phyloP scores from a whole-genome alignment of 2,797 vertebrate species.

The Octomys mimax region DNA sequence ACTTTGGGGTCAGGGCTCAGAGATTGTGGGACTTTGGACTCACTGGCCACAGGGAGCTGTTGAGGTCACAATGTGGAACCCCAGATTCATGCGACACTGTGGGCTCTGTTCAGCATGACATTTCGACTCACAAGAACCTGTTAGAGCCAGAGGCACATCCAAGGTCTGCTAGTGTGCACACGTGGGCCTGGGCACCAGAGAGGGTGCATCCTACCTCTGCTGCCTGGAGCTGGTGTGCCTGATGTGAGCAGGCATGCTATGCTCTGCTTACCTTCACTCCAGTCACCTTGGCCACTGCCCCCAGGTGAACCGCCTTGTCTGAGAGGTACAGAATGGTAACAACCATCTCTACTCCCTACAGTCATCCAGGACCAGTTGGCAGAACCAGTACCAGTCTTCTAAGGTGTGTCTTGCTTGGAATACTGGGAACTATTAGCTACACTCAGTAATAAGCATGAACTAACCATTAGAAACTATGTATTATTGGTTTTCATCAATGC shows the following conservation, averaged over 20 bases:
- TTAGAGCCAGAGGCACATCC: background rate
- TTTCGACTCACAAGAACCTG: background rate
- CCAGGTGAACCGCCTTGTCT: background rate
- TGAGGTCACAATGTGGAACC: slow-evolving; percentile 53
- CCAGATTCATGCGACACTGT: slow-evolving; percentile 54
- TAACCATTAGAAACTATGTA: background rate
- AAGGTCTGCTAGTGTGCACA: background rate
- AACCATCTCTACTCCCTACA: background rate
- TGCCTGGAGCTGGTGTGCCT: accelerated
- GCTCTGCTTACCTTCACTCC: background rate
- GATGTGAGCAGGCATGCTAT: background rate
- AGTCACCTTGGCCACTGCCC: background rate
- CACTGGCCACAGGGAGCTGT: slow-evolving; percentile 52
- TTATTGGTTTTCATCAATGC: slow-evolving; percentile 13
- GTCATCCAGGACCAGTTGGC: background rate
- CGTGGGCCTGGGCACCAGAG: background rate
- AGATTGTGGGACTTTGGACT: slow-evolving; percentile 68
- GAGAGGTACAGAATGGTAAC: background rate
- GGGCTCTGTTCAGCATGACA: slow-evolving; percentile 16
- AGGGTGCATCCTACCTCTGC: background rate
- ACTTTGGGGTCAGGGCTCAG: background rate
- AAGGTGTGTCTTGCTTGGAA: background rate
- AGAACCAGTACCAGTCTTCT: background rate
- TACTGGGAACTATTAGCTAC: background rate
- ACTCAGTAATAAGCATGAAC: background rate